These are phyloP conservation scores for Triplophysa siluroides DNA, from an alignment of 2,113 vertebrate species.

Conservation along the genomic window DNA sequence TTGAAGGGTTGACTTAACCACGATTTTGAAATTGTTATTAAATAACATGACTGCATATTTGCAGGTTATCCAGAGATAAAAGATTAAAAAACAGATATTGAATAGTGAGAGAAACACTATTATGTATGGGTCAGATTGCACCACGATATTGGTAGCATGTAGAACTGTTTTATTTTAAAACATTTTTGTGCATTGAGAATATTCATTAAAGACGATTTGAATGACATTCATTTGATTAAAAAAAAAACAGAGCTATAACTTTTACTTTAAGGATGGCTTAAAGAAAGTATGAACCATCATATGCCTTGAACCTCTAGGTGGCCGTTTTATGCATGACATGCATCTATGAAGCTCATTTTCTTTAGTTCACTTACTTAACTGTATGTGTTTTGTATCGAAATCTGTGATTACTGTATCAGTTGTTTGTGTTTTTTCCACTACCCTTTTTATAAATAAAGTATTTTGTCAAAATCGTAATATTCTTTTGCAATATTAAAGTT, in stretches of 20 bases:
- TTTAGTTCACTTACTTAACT: too few species aligned
- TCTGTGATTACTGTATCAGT: too few species aligned
- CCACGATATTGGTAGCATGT: background rate
- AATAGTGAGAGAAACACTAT: background rate
- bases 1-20: background rate
- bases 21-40: slow-evolving; percentile 25
- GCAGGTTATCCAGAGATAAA: background rate
- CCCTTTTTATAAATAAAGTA: too few species aligned
- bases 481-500: too few species aligned
- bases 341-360: too few species aligned
- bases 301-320: too few species aligned
- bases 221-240: slow-evolving; percentile 19
- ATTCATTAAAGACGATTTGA: background rate
- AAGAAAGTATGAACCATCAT: too few species aligned
- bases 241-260: background rate
- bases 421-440: too few species aligned
- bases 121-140: background rate
- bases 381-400: too few species aligned
- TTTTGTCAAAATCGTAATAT: too few species aligned
- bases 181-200: background rate
- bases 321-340: too few species aligned
- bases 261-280: too few species aligned
- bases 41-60: slow-evolving; percentile 28
- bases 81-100: background rate
- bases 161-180: slow-evolving; percentile 49